These are phyloP conservation scores for Theodoxus fluviatilis DNA, from an alignment of 2,888 invertebrate genomes.

Conservation along the genomic window DNA sequence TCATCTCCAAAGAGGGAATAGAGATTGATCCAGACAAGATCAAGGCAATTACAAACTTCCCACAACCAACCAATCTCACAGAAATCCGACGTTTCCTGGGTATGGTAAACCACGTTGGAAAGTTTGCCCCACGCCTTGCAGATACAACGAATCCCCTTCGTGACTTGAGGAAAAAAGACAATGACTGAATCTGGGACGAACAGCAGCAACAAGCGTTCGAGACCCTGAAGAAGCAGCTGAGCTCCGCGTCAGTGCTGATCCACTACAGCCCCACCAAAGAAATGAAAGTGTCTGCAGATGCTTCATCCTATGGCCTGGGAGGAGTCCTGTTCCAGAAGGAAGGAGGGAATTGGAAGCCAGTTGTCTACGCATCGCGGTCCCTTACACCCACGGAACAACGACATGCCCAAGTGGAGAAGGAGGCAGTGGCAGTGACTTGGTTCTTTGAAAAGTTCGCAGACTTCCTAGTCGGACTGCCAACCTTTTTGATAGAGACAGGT, in stretches of 20 bases:
- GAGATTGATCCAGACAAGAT: conserved; percentile 17
- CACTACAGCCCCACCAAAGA: background rate
- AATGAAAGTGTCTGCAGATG: conserved; percentile 1
- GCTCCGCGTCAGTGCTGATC: background rate
- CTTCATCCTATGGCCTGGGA: conserved; percentile 2
- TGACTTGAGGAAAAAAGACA: background rate
- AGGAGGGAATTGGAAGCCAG: too few relatives aligned
- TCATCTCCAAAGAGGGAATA: conserved; percentile 18
- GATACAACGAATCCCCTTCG: background rate
- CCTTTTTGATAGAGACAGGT: conserved; percentile 12
- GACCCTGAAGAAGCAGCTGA: background rate
- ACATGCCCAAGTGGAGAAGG: conserved; percentile 22
- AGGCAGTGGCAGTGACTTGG: conserved; percentile 18
- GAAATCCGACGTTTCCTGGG: conserved; percentile 8
- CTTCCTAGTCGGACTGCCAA: background rate
- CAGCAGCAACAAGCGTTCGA: background rate
- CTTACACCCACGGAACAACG: conserved; percentile 5
- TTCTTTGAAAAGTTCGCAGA: conserved; percentile 13
- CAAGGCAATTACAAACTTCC: background rate
- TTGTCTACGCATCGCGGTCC: background rate
- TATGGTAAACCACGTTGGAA: conserved; percentile 13
- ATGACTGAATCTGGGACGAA: background rate
- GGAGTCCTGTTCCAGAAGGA: too few relatives aligned
- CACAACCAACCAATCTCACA: background rate
- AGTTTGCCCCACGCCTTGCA: background rate